Conservation (phyloP, 2,888 invertebrate species). For the Yponomeuta sedellus region DNA sequence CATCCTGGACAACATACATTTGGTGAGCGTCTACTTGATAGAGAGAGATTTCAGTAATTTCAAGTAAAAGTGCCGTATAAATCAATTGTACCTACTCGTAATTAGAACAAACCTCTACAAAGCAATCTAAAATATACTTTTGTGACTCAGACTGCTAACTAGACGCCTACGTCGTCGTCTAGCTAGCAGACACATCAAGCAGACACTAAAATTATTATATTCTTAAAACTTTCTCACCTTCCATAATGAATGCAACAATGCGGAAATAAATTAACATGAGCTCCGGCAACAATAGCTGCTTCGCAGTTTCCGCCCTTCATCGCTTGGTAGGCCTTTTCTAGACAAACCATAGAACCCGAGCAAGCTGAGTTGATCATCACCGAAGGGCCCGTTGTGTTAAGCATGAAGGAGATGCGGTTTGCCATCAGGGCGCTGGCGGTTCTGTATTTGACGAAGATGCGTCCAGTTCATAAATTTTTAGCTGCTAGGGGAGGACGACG, state of each 20-base stretch:
- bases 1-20: constrained; percentile 8
- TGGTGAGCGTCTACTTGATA: background rate
- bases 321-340: constrained; percentile 17
- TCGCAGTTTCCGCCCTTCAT: constrained; percentile 20
- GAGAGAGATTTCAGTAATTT: no score
- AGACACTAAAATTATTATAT: background rate
- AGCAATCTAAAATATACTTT: no score
- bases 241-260: constrained; percentile 17
- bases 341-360: constrained; percentile 16
- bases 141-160: no score
- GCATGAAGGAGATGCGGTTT: constrained; percentile 19
- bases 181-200: no score
- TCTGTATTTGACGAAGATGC: constrained; percentile 32
- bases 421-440: constrained; percentile 15
- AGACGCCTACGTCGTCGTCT: no score
- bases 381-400: constrained; percentile 18
- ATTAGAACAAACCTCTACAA: no score
- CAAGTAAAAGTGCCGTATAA: no score
- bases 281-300: constrained; percentile 72
- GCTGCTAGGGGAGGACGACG: no score
- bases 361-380: constrained; percentile 16
- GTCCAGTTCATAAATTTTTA: no score
- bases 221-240: constrained; percentile 9
- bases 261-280: constrained; percentile 68
- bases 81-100: no score